Evolutionary conservation across 2,888 invertebrate species (phyloP).

Genomic region (Thymelicus sylvestris): DNA sequence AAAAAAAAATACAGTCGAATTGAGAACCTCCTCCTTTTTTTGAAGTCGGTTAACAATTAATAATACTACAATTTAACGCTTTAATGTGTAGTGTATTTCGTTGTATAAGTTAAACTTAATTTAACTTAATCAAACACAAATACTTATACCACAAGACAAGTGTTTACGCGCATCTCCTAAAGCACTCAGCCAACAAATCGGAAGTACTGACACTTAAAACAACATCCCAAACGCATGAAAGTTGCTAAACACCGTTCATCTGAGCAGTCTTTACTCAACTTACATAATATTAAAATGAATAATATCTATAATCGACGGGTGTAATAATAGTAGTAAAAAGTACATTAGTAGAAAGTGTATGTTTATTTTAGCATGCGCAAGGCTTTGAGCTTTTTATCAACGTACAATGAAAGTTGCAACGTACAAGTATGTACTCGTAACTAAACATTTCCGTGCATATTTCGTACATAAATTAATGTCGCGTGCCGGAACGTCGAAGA

Average conservation of each 20-base stretch:
- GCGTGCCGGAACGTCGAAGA: conserved; percentile 19
- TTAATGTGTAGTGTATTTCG: too few species aligned
- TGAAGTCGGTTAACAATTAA: too few species aligned
- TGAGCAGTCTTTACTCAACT: conserved; percentile 7
- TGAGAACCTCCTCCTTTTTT: too few species aligned
- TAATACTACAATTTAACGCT: too few species aligned
- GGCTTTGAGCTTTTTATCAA: not conserved
- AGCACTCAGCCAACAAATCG: conserved; percentile 37
- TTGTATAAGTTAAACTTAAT: too few species aligned
- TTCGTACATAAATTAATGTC: conserved; percentile 25
- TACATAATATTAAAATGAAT: conserved; percentile 7
- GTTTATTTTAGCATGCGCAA: conserved; percentile 3
- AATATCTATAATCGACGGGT: conserved; percentile 7
- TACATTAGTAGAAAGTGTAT: conserved; percentile 12
- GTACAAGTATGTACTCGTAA: not conserved
- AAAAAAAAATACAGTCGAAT: too few species aligned
- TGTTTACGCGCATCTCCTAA: conserved; percentile 32
- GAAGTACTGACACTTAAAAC: conserved; percentile 38
- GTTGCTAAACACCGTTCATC: conserved; percentile 38
- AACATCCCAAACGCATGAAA: conserved; percentile 40
- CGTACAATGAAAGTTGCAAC: conserved; percentile 4
- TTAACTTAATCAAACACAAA: not conserved
- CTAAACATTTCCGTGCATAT: conserved; percentile 11
- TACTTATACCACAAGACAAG: conserved; percentile 1
- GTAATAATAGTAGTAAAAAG: conserved; percentile 5